Base-by-base conservation (phyloP, 2,797 vertebrate species). In the Allobates femoralis region DNA sequence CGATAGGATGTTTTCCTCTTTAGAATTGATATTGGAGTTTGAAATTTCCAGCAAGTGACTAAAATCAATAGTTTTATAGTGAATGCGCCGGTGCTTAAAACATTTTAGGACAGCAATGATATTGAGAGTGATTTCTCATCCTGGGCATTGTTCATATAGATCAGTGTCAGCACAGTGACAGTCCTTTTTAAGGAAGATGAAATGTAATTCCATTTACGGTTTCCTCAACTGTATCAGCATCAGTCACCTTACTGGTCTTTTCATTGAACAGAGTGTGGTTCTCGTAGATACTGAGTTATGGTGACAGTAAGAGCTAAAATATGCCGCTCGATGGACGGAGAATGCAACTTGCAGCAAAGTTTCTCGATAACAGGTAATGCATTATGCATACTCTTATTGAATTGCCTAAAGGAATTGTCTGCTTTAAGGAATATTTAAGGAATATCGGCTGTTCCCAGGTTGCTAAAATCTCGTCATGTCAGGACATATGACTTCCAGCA, bases 141-240 rank as follows among this genome's bases (percentile, higher is more conserved):
- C 19, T 71, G 28, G 18, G 37, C 86, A 84, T 87, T 80, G 81
- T 83, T 87, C 86, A 51, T 83, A 69, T 71, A 73, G 71, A 87
- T 76, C 76, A 55, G 64, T 84, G 81, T 84, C 66, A 79, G 19
- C n/a, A 16, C 56, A 8, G 76, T 84, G 86, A 87, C 86, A 87
- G 76, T 53, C 76, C 86, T 75, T 87, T 87, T 84, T 74, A 78
- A 80, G 75, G 81, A 84, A 84, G 86, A 87, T 87, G 86, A 84
- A 87, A 87, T 84, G 66, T 80, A 84, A 87, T 80, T 75, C 66
- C 23, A 32, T 84, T 86, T 76, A 82, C 28, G 79, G 23, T 86
- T 67, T 73, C 64, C 67, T 84, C 76, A 55, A 84, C 67, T 79
- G 86, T 87, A 87, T 87, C 86, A 84, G 86, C 76, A 87, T 87